Conservation (phyloP, 30 jellyfish, hydroid and myxozoan species). For the Aurelia aurita region DNA sequence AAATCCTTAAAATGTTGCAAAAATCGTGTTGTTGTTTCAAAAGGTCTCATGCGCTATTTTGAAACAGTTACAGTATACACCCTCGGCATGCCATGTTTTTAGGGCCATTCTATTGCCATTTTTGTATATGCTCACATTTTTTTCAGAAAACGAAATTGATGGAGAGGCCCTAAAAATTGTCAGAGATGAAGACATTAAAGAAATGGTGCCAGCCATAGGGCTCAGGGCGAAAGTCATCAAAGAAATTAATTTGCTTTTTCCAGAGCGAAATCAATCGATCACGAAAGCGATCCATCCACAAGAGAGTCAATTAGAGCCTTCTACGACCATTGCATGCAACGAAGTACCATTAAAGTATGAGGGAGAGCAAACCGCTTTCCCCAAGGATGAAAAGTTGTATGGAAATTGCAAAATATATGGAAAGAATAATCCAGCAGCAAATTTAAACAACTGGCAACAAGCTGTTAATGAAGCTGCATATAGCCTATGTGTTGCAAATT, state of each 20-base stretch:
- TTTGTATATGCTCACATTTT: neutral
- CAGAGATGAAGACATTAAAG: neutral
- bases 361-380: neutral
- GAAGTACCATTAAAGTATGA: neutral
- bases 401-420: neutral
- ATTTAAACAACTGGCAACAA: neutral
- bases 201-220: conserved; percentile 8
- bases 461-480: conserved; percentile 2
- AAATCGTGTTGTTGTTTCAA: neutral
- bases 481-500: neutral
- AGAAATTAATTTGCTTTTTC: neutral
- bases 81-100: neutral
- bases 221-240: neutral
- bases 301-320: neutral
- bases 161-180: conserved; percentile 1
- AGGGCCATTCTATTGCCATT: neutral
- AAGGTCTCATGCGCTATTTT: too few species aligned
- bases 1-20: neutral
- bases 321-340: neutral
- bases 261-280: conserved; percentile 6
- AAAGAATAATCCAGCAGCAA: neutral
- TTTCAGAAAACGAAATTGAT: conserved; percentile 5
- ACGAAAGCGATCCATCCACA: neutral
- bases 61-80: neutral
- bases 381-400: conserved; percentile 1